phyloP scores from a whole-genome alignment of 2,113 vertebrate species.

The Hystrix brachyura region DNA sequence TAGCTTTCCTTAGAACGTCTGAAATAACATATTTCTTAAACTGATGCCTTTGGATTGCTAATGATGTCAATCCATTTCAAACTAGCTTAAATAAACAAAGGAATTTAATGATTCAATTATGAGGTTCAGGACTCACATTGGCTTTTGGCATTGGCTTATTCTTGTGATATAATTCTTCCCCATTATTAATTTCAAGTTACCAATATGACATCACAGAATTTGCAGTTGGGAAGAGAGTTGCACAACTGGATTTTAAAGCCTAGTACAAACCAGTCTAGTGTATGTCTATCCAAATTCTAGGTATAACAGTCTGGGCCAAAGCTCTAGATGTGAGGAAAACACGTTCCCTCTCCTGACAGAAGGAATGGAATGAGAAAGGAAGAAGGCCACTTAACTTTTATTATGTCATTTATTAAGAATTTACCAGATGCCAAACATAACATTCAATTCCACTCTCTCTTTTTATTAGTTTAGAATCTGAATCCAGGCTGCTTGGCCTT shows the following conservation, averaged over 20 bases:
- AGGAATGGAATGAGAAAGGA: neutral
- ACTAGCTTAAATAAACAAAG: neutral
- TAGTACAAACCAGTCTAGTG: neutral
- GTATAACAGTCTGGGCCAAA: neutral
- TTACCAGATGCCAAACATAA: neutral
- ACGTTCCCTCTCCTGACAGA: neutral
- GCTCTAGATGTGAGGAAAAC: neutral
- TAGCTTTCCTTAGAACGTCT: conserved; percentile 24
- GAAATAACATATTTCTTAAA: conserved; percentile 13
- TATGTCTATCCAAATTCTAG: too few species aligned
- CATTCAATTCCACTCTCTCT: neutral
- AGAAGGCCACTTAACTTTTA: neutral
- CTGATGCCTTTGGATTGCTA: neutral
- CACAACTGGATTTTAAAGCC: neutral
- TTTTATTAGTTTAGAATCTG: conserved; percentile 18
- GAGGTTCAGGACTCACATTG: neutral
- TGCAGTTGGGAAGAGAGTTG: neutral
- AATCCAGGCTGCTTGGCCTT: neutral
- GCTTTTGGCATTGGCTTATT: neutral
- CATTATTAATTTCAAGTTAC: conserved; percentile 11
- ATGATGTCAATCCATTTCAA: conserved; percentile 20
- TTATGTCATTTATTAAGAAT: neutral
- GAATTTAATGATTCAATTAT: neutral
- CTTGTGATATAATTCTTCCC: neutral
- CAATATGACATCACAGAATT: neutral